Percentiles rank a stretch among this genome's conserved stretches.
phyloP scores from a whole-genome alignment of 2,888 invertebrate species.

The Osedax frankpressi region DNA sequence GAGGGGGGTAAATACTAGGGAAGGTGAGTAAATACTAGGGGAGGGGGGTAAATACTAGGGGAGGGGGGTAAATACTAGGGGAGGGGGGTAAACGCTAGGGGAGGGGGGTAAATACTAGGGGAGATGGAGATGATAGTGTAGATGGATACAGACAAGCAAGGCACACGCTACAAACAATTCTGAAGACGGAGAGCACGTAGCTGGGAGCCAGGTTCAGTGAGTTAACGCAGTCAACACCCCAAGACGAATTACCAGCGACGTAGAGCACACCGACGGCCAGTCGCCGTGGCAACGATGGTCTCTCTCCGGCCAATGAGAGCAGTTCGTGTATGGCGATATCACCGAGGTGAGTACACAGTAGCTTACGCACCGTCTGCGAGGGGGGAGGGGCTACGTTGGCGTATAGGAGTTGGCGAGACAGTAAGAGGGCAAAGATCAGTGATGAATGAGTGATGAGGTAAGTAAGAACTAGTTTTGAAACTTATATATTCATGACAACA shows the following conservation, averaged over 20 bases:
- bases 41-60: too few species aligned
- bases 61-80: too few species aligned
- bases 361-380: neutral
- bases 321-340: neutral
- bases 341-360: neutral
- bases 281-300: neutral
- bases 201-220: neutral
- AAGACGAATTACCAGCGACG: neutral
- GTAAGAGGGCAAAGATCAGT: neutral
- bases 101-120: too few species aligned
- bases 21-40: too few species aligned
- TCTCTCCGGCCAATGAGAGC: neutral
- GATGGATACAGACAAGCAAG: too few species aligned
- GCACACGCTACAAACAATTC: neutral
- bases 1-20: too few species aligned
- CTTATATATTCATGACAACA: too few species aligned
- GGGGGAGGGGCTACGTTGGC: neutral
- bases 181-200: neutral
- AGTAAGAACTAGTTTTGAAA: too few species aligned
- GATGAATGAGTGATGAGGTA: neutral
- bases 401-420: neutral
- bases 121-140: too few species aligned
- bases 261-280: neutral
- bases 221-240: neutral
- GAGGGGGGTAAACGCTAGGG: too few species aligned